phyloP scores from a whole-genome alignment of 2,797 vertebrate genomes.

The Geotrypetes seraphini region DNA sequence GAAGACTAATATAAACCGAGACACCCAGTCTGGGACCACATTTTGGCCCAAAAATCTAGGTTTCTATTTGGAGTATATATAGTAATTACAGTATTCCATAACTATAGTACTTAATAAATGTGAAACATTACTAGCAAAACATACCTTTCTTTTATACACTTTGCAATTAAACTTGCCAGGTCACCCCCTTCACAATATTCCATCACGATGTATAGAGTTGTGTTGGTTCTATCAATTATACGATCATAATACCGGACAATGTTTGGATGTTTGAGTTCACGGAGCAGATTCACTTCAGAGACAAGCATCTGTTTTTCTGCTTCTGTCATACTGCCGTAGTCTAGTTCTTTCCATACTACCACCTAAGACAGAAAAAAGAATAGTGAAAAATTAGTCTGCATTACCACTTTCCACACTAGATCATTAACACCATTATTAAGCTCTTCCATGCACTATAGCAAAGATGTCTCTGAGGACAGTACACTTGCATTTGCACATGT shows the following conservation, averaged over 20 bases:
- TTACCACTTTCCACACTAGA: too few species aligned
- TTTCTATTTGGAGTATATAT: too few species aligned
- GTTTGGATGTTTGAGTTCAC: conserved; percentile 87
- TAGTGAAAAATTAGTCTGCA: background rate
- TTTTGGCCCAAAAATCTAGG: too few species aligned
- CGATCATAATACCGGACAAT: conserved; percentile 90
- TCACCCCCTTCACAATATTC: conserved; percentile 92
- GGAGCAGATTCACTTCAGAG: conserved; percentile 88
- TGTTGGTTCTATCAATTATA: conserved; percentile 85
- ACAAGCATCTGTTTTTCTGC: conserved; percentile 93
- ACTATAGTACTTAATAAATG: too few species aligned
- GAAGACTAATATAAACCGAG: too few species aligned
- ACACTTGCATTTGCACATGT: too few species aligned
- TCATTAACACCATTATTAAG: too few species aligned
- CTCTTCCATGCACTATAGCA: too few species aligned
- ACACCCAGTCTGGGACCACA: too few species aligned
- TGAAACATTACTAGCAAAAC: too few species aligned
- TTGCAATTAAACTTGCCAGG: conserved; percentile 74
- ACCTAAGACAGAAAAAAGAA: conserved; percentile 43
- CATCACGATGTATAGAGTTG: conserved; percentile 91
- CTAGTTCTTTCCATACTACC: conserved; percentile 92
- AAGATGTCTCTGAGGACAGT: too few species aligned
- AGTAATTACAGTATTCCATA: too few species aligned
- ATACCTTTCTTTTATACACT: conserved; percentile 78
- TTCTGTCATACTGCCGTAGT: conserved; percentile 88